phyloP scores from a whole-genome alignment of 2,888 invertebrate genomes.

The Brachycybe producta region DNA sequence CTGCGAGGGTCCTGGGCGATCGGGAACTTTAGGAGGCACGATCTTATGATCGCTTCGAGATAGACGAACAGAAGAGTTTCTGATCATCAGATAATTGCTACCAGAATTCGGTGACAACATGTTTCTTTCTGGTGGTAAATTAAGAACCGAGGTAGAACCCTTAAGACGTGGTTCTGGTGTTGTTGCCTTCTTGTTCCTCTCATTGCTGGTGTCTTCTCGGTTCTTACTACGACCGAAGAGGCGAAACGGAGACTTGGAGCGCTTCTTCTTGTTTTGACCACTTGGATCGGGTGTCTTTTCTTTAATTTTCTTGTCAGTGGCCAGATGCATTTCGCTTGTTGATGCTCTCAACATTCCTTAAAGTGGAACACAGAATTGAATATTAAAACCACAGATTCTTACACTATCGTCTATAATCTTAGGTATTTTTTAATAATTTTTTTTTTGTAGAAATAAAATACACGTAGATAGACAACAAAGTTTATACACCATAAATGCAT shows the following conservation, averaged over 20 bases:
- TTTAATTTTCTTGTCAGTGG: slow-evolving; percentile 26
- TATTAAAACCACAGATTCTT: slow-evolving; percentile 18
- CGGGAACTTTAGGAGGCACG: slow-evolving; percentile 49
- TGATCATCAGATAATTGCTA: slow-evolving; percentile 19
- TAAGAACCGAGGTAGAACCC: background rate
- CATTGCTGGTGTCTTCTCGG: slow-evolving; percentile 19
- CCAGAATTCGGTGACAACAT: slow-evolving; percentile 2
- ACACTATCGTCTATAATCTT: background rate
- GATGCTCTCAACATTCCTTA: slow-evolving; percentile 19
- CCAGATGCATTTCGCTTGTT: slow-evolving; percentile 23
- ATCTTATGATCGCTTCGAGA: slow-evolving; percentile 43
- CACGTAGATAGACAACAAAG: too few relatives aligned
- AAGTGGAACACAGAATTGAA: too few relatives aligned
- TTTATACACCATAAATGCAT: too few relatives aligned
- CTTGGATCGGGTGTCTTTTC: slow-evolving; percentile 27
- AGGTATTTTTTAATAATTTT: too few relatives aligned
- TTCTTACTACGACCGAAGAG: slow-evolving; percentile 33
- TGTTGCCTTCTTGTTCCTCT: slow-evolving; percentile 32
- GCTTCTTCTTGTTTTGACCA: slow-evolving; percentile 47
- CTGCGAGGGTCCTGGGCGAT: slow-evolving; percentile 45
- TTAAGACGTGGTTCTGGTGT: slow-evolving; percentile 45
- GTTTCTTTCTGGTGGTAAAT: slow-evolving; percentile 15
- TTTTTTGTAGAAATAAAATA: too few relatives aligned
- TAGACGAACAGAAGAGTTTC: slow-evolving; percentile 23
- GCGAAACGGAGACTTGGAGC: slow-evolving; percentile 86